Evolutionary conservation across 2,888 invertebrate species (phyloP), one percentile per base, ranked within the genome.

Genomic region (Hyposoter dolosus): DNA sequence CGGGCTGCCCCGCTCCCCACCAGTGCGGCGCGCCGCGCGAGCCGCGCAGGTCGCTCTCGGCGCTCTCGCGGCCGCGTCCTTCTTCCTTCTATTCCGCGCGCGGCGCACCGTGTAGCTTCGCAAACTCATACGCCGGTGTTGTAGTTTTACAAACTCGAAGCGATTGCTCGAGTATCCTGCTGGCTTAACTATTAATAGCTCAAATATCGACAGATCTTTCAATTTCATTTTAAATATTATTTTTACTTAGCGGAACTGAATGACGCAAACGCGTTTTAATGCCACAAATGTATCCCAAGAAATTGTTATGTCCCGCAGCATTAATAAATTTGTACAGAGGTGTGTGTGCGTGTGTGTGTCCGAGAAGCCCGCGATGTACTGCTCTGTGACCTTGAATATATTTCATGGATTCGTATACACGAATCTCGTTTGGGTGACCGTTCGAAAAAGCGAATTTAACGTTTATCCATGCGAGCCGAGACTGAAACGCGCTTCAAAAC

Each of bases 181-280:
- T 75, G 79, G 60, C 84, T 75, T n/a, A 53, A 77, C 77, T 82
- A 84, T 84, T 74, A 85, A 85, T 85, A 85, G 82, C 77, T 63
- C 47, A 43, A 78, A 72, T 78, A 82, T 78, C 82, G 65, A 77
- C 69, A 50, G 71, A 43, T 77, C 45, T 47, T 77, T 63, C 23
- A 69, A 82, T 76, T 47, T 23, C 17, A 69, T 82, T 69, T 45
- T 6, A 19, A 76, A 69, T 60, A 45, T 68, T 68, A 68, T 60
- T 63, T 78, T 78, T 43, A 78, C 68, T n/a, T 56, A 53, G 40
- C 66, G 40, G 53, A 60, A 56, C n/a, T 43, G 3, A 35, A 19
- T 53, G 72, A 72, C 72, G 66, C 66, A 66, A 66, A 19, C 66
- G 69, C 66, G 69, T 45, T 32, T 40, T 28, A 47, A 69, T 45